phyloP scores from a whole-genome alignment of 1,140 invertebrate species.

The Drosophila neocordata region DNA sequence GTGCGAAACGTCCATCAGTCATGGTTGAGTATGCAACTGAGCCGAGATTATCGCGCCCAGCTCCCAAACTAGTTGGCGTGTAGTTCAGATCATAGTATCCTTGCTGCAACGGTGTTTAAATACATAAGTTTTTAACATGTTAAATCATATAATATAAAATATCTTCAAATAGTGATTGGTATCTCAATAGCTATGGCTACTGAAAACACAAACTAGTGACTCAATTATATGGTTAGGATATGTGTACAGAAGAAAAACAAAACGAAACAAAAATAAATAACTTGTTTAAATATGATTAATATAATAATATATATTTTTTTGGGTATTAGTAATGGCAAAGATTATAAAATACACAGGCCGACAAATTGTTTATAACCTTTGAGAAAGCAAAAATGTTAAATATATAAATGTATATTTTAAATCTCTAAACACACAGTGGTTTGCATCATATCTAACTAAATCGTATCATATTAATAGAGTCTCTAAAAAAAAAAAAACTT shows the following conservation, averaged over 20 bases:
- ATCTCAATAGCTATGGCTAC: too few species aligned
- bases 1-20: constrained; percentile 89
- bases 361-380: neutral
- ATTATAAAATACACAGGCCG: neutral
- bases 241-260: constrained; percentile 1
- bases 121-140: constrained; percentile 5
- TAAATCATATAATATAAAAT: neutral
- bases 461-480: too few species aligned
- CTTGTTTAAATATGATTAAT: neutral
- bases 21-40: constrained; percentile 89
- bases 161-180: too few species aligned
- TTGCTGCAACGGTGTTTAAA: constrained; percentile 59
- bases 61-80: constrained; percentile 85
- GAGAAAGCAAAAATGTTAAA: neutral
- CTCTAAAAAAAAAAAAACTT: too few species aligned
- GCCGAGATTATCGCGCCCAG: constrained; percentile 87
- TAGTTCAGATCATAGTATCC: constrained; percentile 88
- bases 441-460: too few species aligned
- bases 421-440: too few species aligned
- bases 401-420: neutral
- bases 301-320: neutral
- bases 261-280: neutral
- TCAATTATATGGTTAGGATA: too few species aligned
- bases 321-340: neutral
- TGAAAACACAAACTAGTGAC: too few species aligned